phyloP scores from a whole-genome alignment of 92 coral and sea anemone species.

The Porites lobata region DNA sequence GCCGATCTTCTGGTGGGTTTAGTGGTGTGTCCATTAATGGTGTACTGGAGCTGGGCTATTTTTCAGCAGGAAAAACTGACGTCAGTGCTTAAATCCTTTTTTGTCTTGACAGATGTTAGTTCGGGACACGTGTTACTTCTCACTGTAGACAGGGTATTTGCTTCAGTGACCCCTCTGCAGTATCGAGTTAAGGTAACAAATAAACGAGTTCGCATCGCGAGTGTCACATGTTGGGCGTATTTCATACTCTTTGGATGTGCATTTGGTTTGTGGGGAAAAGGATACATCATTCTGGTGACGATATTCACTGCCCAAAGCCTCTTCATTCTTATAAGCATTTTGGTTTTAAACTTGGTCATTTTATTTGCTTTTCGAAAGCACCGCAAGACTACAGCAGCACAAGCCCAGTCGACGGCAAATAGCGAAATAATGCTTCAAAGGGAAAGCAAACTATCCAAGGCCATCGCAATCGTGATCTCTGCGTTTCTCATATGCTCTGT shows the following conservation, averaged over 20 bases:
- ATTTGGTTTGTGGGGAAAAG: background rate
- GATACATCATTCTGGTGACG: background rate
- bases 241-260: background rate
- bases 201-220: constrained; percentile 4
- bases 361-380: constrained; percentile 14
- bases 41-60: background rate
- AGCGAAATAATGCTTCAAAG: constrained; percentile 8
- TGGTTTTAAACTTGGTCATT: background rate
- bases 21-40: background rate
- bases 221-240: constrained; percentile 4
- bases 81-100: background rate
- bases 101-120: no score
- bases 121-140: background rate
- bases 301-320: background rate
- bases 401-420: background rate
- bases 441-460: background rate
- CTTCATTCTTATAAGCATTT: background rate
- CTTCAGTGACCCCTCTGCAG: background rate
- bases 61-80: background rate
- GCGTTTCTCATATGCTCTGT: background rate
- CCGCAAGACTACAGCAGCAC: background rate
- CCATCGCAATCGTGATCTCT: constrained; percentile 9
- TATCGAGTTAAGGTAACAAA: background rate
- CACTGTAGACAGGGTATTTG: background rate
- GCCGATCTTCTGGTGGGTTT: constrained; percentile 34